A percentile compares a stretch with the other conserved stretches of the same genome.
phyloP scores from a whole-genome alignment of 2,797 vertebrate species.

The Dermochelys coriacea region DNA sequence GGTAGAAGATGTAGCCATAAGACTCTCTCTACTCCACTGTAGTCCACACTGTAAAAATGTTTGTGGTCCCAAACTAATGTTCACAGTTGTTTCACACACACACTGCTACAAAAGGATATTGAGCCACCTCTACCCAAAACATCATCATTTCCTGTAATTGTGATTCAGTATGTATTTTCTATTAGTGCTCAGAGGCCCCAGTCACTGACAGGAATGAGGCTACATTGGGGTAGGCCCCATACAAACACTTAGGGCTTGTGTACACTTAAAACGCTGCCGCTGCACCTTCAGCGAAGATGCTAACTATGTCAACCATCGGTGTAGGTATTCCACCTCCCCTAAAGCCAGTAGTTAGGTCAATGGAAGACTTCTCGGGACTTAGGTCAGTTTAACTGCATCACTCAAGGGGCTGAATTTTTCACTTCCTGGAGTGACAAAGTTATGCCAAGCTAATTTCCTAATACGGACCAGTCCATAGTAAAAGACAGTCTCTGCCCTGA shows the following conservation, averaged over 20 bases:
- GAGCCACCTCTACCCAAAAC: neutral
- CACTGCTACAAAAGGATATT: neutral
- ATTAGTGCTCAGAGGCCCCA: neutral
- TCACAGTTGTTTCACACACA: neutral
- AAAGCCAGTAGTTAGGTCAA: too few species aligned
- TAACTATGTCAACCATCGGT: too few species aligned
- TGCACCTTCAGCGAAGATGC: too few species aligned
- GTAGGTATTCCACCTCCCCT: too few species aligned
- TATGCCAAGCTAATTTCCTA: neutral
- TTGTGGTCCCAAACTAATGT: neutral
- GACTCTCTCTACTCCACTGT: neutral
- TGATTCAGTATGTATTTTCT: neutral
- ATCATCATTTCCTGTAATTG: neutral
- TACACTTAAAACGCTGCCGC: too few species aligned
- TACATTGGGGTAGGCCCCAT: too few species aligned
- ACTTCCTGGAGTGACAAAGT: neutral
- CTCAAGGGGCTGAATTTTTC: neutral
- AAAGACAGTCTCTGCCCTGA: neutral
- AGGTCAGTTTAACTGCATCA: neutral
- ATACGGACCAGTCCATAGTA: neutral
- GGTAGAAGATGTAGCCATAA: slow-evolving; percentile 24
- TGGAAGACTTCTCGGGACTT: neutral
- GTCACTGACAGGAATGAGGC: neutral
- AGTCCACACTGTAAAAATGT: neutral
- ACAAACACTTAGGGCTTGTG: too few species aligned